Conservation (phyloP, 2,113 vertebrate genomes). For the Nanorana parkeri region DNA sequence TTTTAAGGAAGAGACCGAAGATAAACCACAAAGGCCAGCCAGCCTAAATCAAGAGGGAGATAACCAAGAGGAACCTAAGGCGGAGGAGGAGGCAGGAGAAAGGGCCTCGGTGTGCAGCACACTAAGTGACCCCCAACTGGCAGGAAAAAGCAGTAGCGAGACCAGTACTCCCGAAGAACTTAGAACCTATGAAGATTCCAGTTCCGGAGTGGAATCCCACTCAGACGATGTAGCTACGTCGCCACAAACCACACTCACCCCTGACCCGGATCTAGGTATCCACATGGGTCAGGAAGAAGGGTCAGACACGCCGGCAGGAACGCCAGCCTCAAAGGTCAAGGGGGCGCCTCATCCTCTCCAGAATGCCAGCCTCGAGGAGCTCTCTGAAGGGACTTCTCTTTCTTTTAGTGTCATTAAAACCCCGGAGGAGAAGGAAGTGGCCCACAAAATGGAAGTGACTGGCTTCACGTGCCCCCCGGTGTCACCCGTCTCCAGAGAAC, state of each 20-base stretch:
- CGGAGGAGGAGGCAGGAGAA: constrained; percentile 30
- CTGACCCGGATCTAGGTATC: constrained; percentile 81
- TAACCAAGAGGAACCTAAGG: constrained; percentile 20
- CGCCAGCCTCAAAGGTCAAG: constrained; percentile 41
- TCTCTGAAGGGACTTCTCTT: not conserved
- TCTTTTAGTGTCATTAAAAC: not conserved
- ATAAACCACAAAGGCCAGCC: constrained; percentile 10
- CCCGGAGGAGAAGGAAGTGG: not conserved
- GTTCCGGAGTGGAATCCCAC: constrained; percentile 64
- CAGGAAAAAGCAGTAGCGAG: constrained; percentile 80
- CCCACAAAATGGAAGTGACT: constrained; percentile 17
- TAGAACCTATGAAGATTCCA: constrained; percentile 77
- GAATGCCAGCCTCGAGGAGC: not conserved
- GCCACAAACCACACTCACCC: constrained; percentile 55
- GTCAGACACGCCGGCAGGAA: constrained; percentile 7
- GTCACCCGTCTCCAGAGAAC: not conserved
- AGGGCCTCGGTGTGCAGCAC: constrained; percentile 71
- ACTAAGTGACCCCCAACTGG: constrained; percentile 77
- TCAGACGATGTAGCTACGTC: constrained; percentile 73
- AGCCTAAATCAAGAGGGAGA: constrained; percentile 28
- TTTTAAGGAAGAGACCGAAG: constrained; percentile 23
- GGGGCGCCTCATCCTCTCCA: constrained; percentile 1
- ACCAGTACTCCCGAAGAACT: constrained; percentile 78
- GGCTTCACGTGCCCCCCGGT: not conserved
- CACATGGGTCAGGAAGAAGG: constrained; percentile 69